Evolutionary conservation across 2,113 vertebrate genomes (phyloP).

Genomic region (Calypte anna): DNA sequence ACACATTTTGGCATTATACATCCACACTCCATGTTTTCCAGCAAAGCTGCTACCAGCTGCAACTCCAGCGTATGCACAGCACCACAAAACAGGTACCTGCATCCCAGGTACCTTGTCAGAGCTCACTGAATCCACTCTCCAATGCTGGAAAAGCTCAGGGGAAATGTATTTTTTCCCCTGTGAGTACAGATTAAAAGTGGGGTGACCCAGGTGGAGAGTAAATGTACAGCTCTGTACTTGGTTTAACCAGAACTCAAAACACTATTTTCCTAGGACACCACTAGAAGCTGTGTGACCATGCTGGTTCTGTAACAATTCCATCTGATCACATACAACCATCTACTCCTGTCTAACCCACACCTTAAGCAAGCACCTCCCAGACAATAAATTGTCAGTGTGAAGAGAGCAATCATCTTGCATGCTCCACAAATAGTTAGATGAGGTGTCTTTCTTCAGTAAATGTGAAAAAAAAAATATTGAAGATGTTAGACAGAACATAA

Average conservation of each 20-base stretch:
- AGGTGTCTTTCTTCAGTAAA: not conserved
- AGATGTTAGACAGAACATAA: not conserved
- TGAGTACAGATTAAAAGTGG: not conserved
- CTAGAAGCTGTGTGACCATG: fast-evolving
- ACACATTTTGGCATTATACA: not conserved
- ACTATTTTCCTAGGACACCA: not conserved
- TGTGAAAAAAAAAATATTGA: not conserved
- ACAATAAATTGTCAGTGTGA: not conserved
- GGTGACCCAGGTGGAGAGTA: not conserved
- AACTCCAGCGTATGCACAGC: not conserved
- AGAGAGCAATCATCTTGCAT: not conserved
- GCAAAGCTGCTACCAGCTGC: not conserved
- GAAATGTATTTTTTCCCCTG: not conserved
- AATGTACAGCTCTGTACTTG: not conserved
- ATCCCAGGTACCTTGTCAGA: not conserved
- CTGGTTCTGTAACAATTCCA: not conserved
- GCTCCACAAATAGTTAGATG: not conserved
- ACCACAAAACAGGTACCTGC: not conserved
- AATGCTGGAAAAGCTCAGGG: not conserved
- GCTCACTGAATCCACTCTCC: not conserved
- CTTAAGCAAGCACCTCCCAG: not conserved
- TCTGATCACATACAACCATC: not conserved
- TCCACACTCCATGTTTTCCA: not conserved
- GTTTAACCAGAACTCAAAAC: not conserved
- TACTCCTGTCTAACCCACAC: not conserved